Percentiles rank a stretch among this genome's conserved stretches.
Conservation (phyloP, 1,140 invertebrate species). For the Drosophila nikananu region DNA sequence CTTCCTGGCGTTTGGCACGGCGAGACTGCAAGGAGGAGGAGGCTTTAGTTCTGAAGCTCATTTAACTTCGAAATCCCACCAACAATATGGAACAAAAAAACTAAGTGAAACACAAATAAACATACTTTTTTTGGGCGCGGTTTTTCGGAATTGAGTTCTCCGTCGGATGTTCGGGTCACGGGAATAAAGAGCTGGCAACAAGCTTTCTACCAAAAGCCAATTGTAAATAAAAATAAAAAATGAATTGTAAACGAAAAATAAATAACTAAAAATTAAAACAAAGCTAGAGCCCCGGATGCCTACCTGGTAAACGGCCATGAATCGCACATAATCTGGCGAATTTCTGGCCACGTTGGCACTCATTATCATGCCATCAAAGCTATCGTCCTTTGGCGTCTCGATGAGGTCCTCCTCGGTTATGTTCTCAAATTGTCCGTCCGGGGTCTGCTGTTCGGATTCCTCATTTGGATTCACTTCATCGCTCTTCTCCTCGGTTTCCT, state of each 20-base stretch:
- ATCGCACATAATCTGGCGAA: conserved; percentile 70
- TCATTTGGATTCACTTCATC: conserved; percentile 17
- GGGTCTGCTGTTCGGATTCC: conserved; percentile 36
- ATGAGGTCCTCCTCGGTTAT: conserved; percentile 38
- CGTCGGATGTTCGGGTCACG: conserved; percentile 39
- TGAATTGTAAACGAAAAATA: conserved; percentile 38
- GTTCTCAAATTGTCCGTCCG: conserved; percentile 56
- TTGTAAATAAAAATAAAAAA: conserved; percentile 34
- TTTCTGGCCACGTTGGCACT: conserved; percentile 74
- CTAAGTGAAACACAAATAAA: conserved; percentile 5
- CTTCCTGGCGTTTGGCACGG: conserved; percentile 75
- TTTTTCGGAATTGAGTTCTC: not conserved
- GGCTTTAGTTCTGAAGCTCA: not conserved
- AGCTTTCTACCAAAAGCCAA: conserved; percentile 70
- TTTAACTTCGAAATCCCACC: not conserved
- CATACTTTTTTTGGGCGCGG: conserved; percentile 66
- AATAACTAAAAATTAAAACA: conserved; percentile 15
- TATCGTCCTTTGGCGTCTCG: conserved; percentile 41
- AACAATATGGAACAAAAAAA: conserved; percentile 12
- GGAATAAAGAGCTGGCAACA: conserved; percentile 73
- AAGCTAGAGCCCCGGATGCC: not conserved
- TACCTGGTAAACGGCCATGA: conserved; percentile 84
- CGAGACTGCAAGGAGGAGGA: conserved; percentile 46
- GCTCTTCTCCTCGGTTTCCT: conserved; percentile 25
- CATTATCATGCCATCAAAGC: conserved; percentile 77